phyloP scores from a whole-genome alignment of 1,140 invertebrate genomes.

The Delia radicum region DNA sequence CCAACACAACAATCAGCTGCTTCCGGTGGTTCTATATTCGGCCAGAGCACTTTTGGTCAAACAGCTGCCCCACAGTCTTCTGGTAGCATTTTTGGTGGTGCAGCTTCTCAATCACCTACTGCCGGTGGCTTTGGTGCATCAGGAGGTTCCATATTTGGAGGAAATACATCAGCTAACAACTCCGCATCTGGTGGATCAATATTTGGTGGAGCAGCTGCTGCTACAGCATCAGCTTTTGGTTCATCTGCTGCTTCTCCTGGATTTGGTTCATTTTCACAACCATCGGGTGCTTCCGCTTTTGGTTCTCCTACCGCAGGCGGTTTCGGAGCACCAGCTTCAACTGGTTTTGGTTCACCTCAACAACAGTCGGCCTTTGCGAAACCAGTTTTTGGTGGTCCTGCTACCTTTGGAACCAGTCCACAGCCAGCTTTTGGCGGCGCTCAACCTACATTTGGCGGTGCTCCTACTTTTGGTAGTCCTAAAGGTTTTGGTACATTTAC shows the following conservation, averaged over 20 bases:
- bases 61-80: neutral
- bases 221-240: slow-evolving; percentile 34
- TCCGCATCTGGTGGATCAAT: slow-evolving; percentile 40
- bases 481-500: slow-evolving; percentile 57
- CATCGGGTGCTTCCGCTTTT: slow-evolving; percentile 30
- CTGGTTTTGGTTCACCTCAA: slow-evolving; percentile 56
- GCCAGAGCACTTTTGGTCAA: slow-evolving; percentile 41
- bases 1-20: slow-evolving; percentile 31
- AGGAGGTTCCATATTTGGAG: slow-evolving; percentile 41
- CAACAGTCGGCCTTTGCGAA: slow-evolving; percentile 32
- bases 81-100: slow-evolving; percentile 21
- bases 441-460: slow-evolving; percentile 58
- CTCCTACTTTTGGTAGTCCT: slow-evolving; percentile 58
- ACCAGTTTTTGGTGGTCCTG: slow-evolving; percentile 40
- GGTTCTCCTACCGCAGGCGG: slow-evolving; percentile 37
- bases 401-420: slow-evolving; percentile 48
- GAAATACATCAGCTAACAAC: slow-evolving; percentile 29
- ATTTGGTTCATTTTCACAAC: slow-evolving; percentile 54
- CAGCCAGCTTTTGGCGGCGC: slow-evolving; percentile 54
- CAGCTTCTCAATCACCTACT: slow-evolving; percentile 27
- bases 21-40: slow-evolving; percentile 38
- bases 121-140: slow-evolving; percentile 29
- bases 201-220: slow-evolving; percentile 36
- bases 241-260: slow-evolving; percentile 43
- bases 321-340: slow-evolving; percentile 42